Evolutionary conservation across 1,140 invertebrate species (phyloP), one percentile per base, ranked within the genome.

Genomic region (Monomorium pharaonis): DNA sequence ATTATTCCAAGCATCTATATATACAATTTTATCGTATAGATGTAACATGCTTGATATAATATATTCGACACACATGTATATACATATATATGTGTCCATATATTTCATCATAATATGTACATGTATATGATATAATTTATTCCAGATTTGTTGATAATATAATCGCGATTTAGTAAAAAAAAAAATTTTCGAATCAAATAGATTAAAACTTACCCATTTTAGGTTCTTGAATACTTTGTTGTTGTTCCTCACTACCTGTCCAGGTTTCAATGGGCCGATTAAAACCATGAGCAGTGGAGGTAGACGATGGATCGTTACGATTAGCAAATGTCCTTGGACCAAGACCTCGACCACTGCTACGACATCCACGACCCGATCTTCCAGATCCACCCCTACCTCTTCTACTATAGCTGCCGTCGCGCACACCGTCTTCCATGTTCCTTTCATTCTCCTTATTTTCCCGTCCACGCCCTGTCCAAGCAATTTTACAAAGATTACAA

Each of bases 1-100:
- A 92, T 96, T 96, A 86, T 96, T 96, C 96, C 96, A 97, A 42
- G 96, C 96, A 89, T 97, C 96, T 94, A 96, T 95, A 62, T 80
- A 70, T 81, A 80, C 16, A 86, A 42, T 81, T n/a, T 58, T 27
- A 72, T 62, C 51, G 47, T 63, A 6, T 69, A 33, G 44, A 18
- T 37, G 16, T 56, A 70, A 51, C 10, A 70, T 72, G 18, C 51
- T 49, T 49, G 63, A 67, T 67, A 42, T 67, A 67, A 47, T 67
- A 67, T 44, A 16, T 67, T 44, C 2, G 33, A 67, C 9, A n/a
- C n/a, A 67, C 9, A 42, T 33, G 37, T 10, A n/a, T 62, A 63
- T n/a, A 37, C 27, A 69, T 27, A 47, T 27, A 3, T 51, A 56
- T 5, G 92, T 88, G 10, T 49, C 37, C 14, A 62, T 62, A 62